A percentile compares a stretch with the other conserved stretches of the same genome.
phyloP scores from a whole-genome alignment of 2,888 invertebrate species.

The Drosophila koepferae region DNA sequence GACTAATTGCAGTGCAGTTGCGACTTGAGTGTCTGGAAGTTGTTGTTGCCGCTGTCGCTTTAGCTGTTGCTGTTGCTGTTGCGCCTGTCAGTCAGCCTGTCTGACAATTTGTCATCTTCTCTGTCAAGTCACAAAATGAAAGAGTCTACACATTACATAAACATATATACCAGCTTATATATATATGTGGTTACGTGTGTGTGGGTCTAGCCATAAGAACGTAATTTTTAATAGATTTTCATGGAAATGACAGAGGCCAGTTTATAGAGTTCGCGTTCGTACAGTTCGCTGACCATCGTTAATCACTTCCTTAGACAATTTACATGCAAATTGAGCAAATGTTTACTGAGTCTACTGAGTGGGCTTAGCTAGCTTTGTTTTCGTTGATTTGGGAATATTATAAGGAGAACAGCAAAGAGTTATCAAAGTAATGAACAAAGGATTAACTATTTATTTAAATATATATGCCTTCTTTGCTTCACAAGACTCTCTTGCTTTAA shows the following conservation, averaged over 20 bases:
- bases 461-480: background rate
- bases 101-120: slow-evolving; percentile 79
- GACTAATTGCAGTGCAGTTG: slow-evolving; percentile 80
- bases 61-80: slow-evolving; percentile 34
- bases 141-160: slow-evolving; percentile 25
- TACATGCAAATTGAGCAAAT: slow-evolving; percentile 73
- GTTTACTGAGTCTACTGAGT: slow-evolving; percentile 13
- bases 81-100: slow-evolving; percentile 70
- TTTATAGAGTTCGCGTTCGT: slow-evolving; percentile 41
- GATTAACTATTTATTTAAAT: no score
- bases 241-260: slow-evolving; percentile 50
- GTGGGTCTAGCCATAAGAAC: slow-evolving; percentile 46
- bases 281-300: slow-evolving; percentile 63
- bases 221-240: slow-evolving; percentile 76
- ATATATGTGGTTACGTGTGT: slow-evolving; percentile 18
- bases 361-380: slow-evolving; percentile 7
- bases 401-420: background rate
- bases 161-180: background rate
- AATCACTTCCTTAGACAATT: slow-evolving; percentile 79
- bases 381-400: background rate
- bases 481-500: no score
- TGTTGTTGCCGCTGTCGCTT: slow-evolving; percentile 58
- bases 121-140: slow-evolving; percentile 69
- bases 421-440: background rate
- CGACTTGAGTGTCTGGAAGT: slow-evolving; percentile 58